phyloP scores from a whole-genome alignment of 2,888 invertebrate species.

The Rhopalosiphum nymphaeae region DNA sequence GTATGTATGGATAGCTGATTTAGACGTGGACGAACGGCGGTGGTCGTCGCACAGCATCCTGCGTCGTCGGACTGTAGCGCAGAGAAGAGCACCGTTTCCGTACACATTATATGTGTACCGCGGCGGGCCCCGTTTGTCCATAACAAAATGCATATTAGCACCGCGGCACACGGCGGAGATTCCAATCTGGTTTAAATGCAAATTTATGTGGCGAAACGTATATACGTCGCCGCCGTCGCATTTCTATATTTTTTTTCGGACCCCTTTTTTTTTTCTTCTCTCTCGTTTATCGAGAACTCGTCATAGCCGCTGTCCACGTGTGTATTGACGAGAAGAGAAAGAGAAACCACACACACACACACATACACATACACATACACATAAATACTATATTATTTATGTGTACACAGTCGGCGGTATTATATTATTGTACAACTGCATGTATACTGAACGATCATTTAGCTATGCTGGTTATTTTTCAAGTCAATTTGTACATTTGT shows the following conservation, averaged over 20 bases:
- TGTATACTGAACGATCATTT: background rate
- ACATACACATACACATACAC: background rate
- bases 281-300: background rate
- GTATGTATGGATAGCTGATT: conserved; percentile 26
- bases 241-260: conserved; percentile 45
- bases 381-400: background rate
- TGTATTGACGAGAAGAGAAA: background rate
- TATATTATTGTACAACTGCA: background rate
- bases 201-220: conserved; percentile 53
- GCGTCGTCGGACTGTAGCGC: background rate
- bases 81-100: background rate
- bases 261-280: background rate
- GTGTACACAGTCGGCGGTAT: background rate
- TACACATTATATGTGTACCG: background rate
- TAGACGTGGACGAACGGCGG: conserved; percentile 55
- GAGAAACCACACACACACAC: background rate
- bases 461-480: background rate
- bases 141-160: conserved; percentile 63
- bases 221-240: background rate
- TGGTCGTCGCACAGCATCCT: background rate
- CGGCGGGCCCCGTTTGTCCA: conserved; percentile 48
- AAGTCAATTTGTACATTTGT: too few species aligned
- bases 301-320: background rate
- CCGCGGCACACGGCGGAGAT: conserved; percentile 34
- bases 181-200: conserved; percentile 64